Percentiles rank a stretch among this genome's conserved stretches.
phyloP scores from a whole-genome alignment of 2,113 vertebrate species.

The Solenodon paradoxus region DNA sequence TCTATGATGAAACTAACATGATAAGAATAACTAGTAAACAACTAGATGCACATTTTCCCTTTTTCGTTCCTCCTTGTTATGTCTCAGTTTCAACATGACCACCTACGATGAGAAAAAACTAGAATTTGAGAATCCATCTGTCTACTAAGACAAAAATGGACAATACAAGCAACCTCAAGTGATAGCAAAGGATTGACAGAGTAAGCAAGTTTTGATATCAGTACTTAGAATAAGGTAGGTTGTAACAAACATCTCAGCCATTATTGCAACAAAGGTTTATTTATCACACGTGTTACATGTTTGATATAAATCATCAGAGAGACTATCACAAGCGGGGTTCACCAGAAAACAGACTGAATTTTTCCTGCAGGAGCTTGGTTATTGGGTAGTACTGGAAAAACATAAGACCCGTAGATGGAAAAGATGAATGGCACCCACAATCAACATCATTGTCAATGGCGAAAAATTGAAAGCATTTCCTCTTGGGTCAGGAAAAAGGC shows the following conservation, averaged over 20 bases:
- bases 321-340: neutral
- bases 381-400: neutral
- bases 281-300: neutral
- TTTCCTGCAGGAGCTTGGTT: neutral
- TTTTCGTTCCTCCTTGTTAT: neutral
- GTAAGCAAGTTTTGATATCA: neutral
- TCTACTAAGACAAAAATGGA: neutral
- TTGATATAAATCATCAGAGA: neutral
- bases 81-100: neutral
- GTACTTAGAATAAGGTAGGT: neutral
- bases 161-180: neutral
- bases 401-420: neutral
- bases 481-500: too few species aligned
- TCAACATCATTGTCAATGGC: too few species aligned
- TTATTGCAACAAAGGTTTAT: neutral
- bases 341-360: neutral
- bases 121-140: neutral
- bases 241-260: neutral
- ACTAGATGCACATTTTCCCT: neutral
- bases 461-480: too few species aligned
- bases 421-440: too few species aligned
- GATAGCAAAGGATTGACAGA: neutral
- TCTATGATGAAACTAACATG: neutral
- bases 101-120: neutral
- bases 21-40: constrained; percentile 29